Evolutionary conservation across 2,113 vertebrate genomes (phyloP), one percentile per base, ranked within the genome.

Genomic region (Passer domesticus): DNA sequence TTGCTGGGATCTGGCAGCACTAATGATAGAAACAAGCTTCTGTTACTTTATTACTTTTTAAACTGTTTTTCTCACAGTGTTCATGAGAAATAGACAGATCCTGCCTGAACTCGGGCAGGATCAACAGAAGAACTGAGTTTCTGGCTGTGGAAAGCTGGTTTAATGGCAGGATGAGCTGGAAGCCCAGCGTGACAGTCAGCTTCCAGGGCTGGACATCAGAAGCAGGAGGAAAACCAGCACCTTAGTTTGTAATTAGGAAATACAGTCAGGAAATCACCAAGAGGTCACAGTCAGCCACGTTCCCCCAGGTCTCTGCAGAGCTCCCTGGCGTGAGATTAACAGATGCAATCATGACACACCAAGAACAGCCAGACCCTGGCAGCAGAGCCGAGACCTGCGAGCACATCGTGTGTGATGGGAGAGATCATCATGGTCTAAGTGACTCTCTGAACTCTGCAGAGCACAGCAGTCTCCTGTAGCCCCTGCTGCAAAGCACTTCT

Each of bases 1-100:
- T 41, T 83, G 30, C 24, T 86, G 41, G 33, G 16, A 64, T 59
- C 43, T 83, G 55, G 75, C 72, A 89, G 44, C 39, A 50, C n/a
- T 73, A 68, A 37, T 11, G n/a, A 94, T 7, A 43, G n/a, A 90
- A 94, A 87, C 11, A 80, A 69, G 28, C 30, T 88, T 58, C 63
- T 81, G 9, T 41, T 74, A 41, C 44, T 56, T 67, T 28, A 37
- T 44, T 58, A 11, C 7, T 74, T 91, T 83, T 92, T 35, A 33
- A 92, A 47, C 19, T 53, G 16, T 11, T 81, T 87, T 95, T 83
- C 50, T 92, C 75, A 76, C 31, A 33, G n/a, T 5, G 28, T 37
- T 62, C 0, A 2, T 20, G 16, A 86, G 37, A 46, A 73, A 28
- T 8, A 47, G 23, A 20, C 0, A 0, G 31, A 66, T 69, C 7